Base-by-base conservation (phyloP, 2,888 invertebrate species). In the Pseudococcus jackbeardsleyi region DNA sequence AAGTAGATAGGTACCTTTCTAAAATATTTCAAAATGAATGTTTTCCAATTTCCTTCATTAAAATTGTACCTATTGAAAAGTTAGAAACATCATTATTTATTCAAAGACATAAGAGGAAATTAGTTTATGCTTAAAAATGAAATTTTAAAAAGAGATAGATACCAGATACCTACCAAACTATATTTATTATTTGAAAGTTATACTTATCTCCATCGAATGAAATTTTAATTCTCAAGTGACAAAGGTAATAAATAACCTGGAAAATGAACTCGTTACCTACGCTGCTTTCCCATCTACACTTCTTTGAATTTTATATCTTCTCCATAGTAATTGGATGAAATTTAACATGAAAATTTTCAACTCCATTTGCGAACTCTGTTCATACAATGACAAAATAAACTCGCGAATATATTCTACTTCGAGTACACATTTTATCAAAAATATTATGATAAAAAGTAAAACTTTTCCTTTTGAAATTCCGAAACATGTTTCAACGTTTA, bases 401-500 rank as follows among this genome's bases (percentile, higher is more conserved):
- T 72, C 39, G 15, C 17, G 15, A 77, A n/a, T 17, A 72, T 42
- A 77, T 42, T 77, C 77, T 26, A n/a, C 77, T 77, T 15, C 42
- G 54, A 54, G 48, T 15, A 54, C n/a, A 77, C 9, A 42, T 42
- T 77, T 42, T 42, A 77, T 26, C 39, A n/a, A 17, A 54, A 77
- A 77, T 77, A 42, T 42, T 42, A 77, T 42, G 77, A 72, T 72
- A 12, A 33, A 42, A 77, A 77, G 77, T 54, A 26, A 77, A 77
- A 77, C 77, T 77, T 77, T 77, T 42, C n/a, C 77, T n/a, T 42
- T 77, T 42, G 77, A 77, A 42, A 77, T 77, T 77, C 42, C 39
- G n/a, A 77, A 77, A 77, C 77, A 77, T 77, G 77, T 77, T 77
- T 77, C n/a, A 77, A 77, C 77, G 26, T 77, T 42, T 42, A 77